Evolutionary conservation across 2,113 vertebrate species (phyloP).

Genomic region (Rhabdornis inornatus): DNA sequence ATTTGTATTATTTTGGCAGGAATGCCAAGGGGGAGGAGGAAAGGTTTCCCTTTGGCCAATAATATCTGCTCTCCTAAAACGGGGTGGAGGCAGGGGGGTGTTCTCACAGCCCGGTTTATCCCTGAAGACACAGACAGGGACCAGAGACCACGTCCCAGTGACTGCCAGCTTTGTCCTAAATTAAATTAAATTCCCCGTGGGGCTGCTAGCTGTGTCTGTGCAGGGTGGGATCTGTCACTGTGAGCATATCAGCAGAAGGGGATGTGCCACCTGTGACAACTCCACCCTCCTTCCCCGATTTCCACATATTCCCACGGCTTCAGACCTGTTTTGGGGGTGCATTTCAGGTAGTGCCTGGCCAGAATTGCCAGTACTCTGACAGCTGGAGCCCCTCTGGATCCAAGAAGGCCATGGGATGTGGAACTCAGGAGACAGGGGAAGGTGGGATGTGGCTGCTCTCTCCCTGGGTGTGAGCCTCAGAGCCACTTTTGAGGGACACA

Average conservation of each 20-base stretch:
- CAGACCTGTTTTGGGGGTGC: rapidly evolving
- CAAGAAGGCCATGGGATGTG: rapidly evolving
- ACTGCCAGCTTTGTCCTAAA: background rate
- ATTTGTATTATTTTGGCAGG: background rate
- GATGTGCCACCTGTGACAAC: too few species aligned
- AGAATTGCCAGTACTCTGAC: background rate
- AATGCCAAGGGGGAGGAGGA: background rate
- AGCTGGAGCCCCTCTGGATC: background rate
- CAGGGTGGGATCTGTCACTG: background rate
- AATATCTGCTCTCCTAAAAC: background rate
- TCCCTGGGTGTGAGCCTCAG: background rate
- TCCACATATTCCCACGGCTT: rapidly evolving
- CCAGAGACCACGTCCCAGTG: background rate
- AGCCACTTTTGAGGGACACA: rapidly evolving
- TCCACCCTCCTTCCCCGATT: background rate
- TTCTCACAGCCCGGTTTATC: background rate
- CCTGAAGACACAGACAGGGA: background rate
- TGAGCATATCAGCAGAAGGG: background rate
- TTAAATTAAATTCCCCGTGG: background rate
- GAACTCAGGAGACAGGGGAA: background rate
- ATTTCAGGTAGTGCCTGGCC: background rate
- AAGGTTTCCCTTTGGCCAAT: background rate
- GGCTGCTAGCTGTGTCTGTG: background rate
- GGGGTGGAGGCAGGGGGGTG: background rate
- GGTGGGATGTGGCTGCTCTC: background rate